Conservation (phyloP, 2,113 vertebrate genomes). For the Mormoops blainvillei region DNA sequence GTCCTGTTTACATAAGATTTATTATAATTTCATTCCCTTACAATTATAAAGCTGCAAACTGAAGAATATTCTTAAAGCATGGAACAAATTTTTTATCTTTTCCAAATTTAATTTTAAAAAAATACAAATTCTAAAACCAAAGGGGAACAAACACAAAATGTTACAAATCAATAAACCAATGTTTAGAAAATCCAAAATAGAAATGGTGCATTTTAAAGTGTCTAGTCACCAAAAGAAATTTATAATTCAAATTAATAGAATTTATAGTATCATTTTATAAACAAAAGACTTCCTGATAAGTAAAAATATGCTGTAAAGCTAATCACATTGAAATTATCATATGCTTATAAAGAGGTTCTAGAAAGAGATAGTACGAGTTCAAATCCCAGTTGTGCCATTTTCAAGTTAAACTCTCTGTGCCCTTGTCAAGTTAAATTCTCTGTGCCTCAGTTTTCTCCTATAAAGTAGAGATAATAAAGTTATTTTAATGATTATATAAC, state of each 20-base stretch:
- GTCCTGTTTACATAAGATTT: background rate
- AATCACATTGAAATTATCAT: background rate
- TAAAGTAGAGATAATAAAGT: background rate
- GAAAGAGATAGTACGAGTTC: background rate
- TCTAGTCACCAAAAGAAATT: background rate
- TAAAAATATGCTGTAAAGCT: background rate
- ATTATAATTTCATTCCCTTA: background rate
- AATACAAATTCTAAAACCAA: background rate
- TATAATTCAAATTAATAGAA: background rate
- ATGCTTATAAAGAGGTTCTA: background rate
- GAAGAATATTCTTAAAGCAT: background rate
- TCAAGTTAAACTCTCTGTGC: background rate
- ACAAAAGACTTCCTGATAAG: background rate
- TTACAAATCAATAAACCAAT: background rate
- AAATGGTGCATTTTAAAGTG: background rate
- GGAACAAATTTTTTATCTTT: background rate
- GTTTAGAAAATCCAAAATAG: background rate
- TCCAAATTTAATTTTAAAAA: constrained; percentile 6
- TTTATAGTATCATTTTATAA: background rate
- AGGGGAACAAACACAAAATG: background rate
- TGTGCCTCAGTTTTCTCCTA: background rate
- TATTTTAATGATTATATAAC: background rate
- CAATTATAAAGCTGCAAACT: background rate
- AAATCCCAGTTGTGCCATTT: background rate
- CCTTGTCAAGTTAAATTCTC: background rate